These are phyloP conservation scores for Pyrrhia umbra DNA, from an alignment of 2,888 invertebrate genomes.

Conservation along the genomic window DNA sequence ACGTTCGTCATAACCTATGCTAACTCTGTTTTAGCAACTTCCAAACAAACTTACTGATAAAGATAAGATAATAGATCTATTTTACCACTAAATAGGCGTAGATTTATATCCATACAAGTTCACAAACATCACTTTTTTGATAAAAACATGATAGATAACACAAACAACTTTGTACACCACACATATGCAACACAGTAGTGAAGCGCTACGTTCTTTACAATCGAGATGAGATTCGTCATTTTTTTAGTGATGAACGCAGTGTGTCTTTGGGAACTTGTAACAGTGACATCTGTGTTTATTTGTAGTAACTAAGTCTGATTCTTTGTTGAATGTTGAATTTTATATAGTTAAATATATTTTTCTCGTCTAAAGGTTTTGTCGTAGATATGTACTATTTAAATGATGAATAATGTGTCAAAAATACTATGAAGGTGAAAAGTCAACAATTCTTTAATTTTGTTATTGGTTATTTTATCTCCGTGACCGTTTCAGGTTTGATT, in stretches of 20 bases:
- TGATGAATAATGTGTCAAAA: too few relatives aligned
- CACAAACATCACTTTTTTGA: constrained; percentile 88
- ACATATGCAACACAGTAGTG: constrained; percentile 78
- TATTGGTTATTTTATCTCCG: too few relatives aligned
- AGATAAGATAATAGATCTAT: constrained; percentile 82
- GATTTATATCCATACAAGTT: constrained; percentile 81
- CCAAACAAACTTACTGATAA: constrained; percentile 73
- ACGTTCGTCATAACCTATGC: constrained; percentile 81
- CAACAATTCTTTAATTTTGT: too few relatives aligned
- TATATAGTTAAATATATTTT: too few relatives aligned
- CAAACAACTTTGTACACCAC: constrained; percentile 81
- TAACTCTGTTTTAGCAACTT: constrained; percentile 70
- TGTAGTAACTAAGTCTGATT: neutral
- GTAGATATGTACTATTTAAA: too few relatives aligned
- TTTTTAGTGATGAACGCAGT: constrained; percentile 55
- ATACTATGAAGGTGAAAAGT: neutral
- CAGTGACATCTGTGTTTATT: constrained; percentile 45
- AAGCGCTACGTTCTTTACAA: constrained; percentile 58
- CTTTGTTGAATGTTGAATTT: neutral
- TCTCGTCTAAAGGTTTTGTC: too few relatives aligned
- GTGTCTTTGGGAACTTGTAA: constrained; percentile 1
- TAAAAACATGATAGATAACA: constrained; percentile 89
- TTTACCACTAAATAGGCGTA: constrained; percentile 85
- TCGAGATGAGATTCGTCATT: constrained; percentile 57
- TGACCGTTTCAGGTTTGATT: too few relatives aligned